A percentile compares a stretch with the other conserved stretches of the same genome.
phyloP scores from a whole-genome alignment of 1,140 invertebrate species.

The Achroia grisella region DNA sequence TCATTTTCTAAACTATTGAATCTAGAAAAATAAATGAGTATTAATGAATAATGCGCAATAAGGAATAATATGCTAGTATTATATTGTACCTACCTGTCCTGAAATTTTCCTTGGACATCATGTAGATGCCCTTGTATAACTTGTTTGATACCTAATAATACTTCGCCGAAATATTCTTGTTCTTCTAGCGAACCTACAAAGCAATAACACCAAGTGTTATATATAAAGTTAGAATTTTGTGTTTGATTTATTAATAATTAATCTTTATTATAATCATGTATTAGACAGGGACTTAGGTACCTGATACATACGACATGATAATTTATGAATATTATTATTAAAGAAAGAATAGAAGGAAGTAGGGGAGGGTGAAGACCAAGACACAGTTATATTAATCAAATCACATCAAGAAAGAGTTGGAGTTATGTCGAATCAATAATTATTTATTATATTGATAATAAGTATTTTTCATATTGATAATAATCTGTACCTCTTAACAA shows the following conservation, averaged over 20 bases:
- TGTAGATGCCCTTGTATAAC: slow-evolving; percentile 82
- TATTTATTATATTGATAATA: not conserved
- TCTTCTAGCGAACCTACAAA: slow-evolving; percentile 75
- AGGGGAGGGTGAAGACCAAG: no score
- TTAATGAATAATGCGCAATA: not conserved
- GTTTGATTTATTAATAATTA: no score
- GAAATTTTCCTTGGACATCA: slow-evolving; percentile 79
- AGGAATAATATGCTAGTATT: not conserved
- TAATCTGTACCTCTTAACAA: slow-evolving; percentile 53
- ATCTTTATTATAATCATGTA: no score
- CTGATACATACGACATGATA: no score
- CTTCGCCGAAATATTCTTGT: slow-evolving; percentile 84
- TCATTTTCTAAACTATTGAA: slow-evolving; percentile 84
- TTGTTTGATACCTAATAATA: slow-evolving; percentile 83
- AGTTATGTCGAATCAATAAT: no score
- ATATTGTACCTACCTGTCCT: slow-evolving; percentile 62
- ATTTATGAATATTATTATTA: no score
- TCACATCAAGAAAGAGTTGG: no score
- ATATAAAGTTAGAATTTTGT: no score
- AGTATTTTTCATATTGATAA: not conserved
- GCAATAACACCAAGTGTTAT: no score
- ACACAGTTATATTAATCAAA: no score
- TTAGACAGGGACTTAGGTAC: no score
- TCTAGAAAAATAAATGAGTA: slow-evolving; percentile 49
- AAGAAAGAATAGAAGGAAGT: no score